Percentiles rank a stretch among this genome's conserved stretches.
Evolutionary conservation across 2,113 vertebrate genomes (phyloP).

Genomic region (Pleuronectes platessa): DNA sequence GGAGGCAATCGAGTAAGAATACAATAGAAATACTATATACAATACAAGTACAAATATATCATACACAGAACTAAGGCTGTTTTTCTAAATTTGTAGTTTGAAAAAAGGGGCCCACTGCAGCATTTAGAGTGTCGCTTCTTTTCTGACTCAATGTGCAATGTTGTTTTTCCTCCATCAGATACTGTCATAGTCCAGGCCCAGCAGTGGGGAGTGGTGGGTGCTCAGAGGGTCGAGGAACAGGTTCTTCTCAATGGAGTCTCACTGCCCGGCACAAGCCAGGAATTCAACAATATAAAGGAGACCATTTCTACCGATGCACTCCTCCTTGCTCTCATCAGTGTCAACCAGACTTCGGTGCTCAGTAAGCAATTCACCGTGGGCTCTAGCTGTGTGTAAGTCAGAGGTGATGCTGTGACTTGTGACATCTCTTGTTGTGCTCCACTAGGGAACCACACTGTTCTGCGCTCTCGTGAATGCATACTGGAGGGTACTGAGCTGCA

Average conservation of each 20-base stretch:
- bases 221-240: conserved; percentile 23
- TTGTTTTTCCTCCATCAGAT: conserved; percentile 41
- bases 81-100: too few relatives aligned
- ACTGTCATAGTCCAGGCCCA: conserved; percentile 61
- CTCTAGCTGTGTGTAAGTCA: background rate
- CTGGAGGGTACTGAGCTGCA: conserved; percentile 58
- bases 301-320: conserved; percentile 14
- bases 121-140: too few relatives aligned
- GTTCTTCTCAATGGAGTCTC: conserved; percentile 64
- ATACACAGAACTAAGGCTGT: too few relatives aligned
- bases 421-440: background rate
- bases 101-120: too few relatives aligned
- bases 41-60: too few relatives aligned
- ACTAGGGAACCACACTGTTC: conserved; percentile 56
- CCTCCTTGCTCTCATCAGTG: background rate
- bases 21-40: too few relatives aligned
- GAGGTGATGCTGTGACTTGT: background rate
- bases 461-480: conserved; percentile 65
- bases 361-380: conserved; percentile 37
- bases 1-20: too few relatives aligned
- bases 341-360: conserved; percentile 31
- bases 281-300: conserved; percentile 41
- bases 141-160: too few relatives aligned
- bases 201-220: conserved; percentile 50
- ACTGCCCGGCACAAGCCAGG: conserved; percentile 2